Evolutionary conservation across 2,888 invertebrate species (phyloP).

Genomic region (Pelosia muscerda): DNA sequence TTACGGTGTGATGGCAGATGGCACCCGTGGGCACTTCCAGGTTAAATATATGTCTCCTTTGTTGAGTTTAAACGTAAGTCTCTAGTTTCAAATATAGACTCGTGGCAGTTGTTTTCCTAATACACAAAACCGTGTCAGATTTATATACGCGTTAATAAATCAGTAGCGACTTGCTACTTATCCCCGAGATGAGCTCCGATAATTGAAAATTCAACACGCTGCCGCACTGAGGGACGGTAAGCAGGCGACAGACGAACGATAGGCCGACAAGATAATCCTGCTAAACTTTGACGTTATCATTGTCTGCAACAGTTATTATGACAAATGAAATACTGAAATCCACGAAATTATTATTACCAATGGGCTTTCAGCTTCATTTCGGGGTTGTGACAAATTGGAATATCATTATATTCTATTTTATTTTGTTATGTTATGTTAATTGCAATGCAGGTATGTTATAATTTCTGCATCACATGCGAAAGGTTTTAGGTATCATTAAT

Average conservation of each 20-base stretch:
- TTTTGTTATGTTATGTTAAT: too few relatives aligned
- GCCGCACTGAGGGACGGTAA: constrained; percentile 55
- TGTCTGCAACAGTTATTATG: constrained; percentile 59
- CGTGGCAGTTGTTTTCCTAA: constrained; percentile 21
- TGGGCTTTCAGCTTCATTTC: constrained; percentile 30
- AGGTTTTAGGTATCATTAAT: neutral
- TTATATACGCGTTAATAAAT: constrained; percentile 55
- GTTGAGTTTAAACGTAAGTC: neutral
- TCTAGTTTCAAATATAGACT: neutral
- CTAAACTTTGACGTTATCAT: constrained; percentile 64
- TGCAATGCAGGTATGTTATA: neutral
- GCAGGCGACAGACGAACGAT: constrained; percentile 54
- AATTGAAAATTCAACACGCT: constrained; percentile 67
- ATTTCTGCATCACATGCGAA: neutral
- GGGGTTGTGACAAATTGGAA: neutral
- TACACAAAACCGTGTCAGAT: constrained; percentile 30
- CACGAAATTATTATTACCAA: constrained; percentile 46
- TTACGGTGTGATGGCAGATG: too few relatives aligned
- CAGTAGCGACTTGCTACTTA: constrained; percentile 52
- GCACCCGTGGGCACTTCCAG: too few relatives aligned
- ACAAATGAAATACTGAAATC: constrained; percentile 58
- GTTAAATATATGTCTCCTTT: too few relatives aligned
- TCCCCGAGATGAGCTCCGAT: constrained; percentile 61
- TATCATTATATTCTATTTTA: neutral
- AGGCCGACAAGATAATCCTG: constrained; percentile 56